Evolutionary conservation across 2,113 vertebrate species (phyloP).

Genomic region (Plectropomus leopardus): DNA sequence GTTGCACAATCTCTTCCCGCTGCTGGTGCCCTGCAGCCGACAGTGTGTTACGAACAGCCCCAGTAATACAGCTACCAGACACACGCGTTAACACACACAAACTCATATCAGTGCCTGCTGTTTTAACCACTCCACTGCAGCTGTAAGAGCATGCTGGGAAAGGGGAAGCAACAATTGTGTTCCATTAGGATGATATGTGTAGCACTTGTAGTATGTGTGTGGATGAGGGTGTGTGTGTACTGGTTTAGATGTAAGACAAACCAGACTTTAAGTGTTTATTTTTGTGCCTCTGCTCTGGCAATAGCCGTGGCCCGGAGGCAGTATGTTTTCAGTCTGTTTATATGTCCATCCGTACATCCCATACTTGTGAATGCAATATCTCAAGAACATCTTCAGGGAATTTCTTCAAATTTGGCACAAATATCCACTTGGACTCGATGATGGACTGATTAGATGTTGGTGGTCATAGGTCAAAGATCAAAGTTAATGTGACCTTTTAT

Average conservation of each 20-base stretch:
- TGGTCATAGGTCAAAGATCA: too few species aligned
- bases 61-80: slow-evolving; percentile 23
- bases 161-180: slow-evolving; percentile 40
- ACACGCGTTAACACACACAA: slow-evolving; percentile 15
- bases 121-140: slow-evolving; percentile 44
- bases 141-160: slow-evolving; percentile 29
- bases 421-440: too few species aligned
- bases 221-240: slow-evolving; percentile 4
- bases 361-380: too few species aligned
- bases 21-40: slow-evolving; percentile 30
- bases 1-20: slow-evolving; percentile 43
- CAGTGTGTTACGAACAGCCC: slow-evolving; percentile 37
- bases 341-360: too few species aligned
- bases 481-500: too few species aligned
- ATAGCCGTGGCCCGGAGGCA: too few species aligned
- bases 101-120: slow-evolving; percentile 38
- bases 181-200: slow-evolving; percentile 32
- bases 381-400: too few species aligned
- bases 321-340: too few species aligned
- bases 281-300: too few species aligned
- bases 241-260: background rate
- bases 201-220: slow-evolving; percentile 5
- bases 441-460: too few species aligned
- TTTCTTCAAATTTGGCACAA: too few species aligned
- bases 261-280: background rate